phyloP scores from a whole-genome alignment of 1,140 invertebrate genomes.

The Triops cancriformis region DNA sequence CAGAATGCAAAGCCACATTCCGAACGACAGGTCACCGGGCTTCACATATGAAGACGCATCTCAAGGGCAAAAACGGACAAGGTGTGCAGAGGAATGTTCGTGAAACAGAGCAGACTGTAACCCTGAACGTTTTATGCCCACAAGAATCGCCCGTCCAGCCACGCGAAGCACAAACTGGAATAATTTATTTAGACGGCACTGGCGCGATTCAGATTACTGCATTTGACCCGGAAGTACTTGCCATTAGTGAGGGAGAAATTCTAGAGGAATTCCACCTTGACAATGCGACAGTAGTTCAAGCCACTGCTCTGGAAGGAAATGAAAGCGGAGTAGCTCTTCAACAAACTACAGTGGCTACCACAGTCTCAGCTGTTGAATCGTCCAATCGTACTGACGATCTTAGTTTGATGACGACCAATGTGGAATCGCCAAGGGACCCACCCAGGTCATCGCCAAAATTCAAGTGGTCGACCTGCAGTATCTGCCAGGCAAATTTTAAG shows the following conservation, averaged over 20 bases:
- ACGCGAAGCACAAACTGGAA: background rate
- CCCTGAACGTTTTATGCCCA: background rate
- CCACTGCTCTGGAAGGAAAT: background rate
- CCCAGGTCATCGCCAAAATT: background rate
- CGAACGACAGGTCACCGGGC: constrained; percentile 59
- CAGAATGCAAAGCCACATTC: constrained; percentile 53
- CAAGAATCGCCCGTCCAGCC: background rate
- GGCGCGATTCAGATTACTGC: constrained; percentile 4
- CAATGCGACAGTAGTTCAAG: background rate
- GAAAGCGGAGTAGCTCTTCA: background rate
- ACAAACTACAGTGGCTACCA: background rate
- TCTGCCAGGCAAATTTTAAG: background rate
- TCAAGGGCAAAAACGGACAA: constrained; percentile 34
- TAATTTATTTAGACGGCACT: background rate
- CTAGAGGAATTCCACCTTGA: background rate
- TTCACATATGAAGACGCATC: constrained; percentile 51
- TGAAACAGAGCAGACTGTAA: background rate
- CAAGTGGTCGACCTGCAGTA: background rate
- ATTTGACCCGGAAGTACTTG: background rate
- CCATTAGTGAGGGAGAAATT: background rate
- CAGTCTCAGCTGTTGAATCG: background rate
- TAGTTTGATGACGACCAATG: background rate
- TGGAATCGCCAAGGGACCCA: background rate
- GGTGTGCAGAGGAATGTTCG: background rate
- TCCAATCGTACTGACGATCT: background rate